phyloP scores from a whole-genome alignment of 2,888 invertebrate species.

The Criorhina ranunculi region DNA sequence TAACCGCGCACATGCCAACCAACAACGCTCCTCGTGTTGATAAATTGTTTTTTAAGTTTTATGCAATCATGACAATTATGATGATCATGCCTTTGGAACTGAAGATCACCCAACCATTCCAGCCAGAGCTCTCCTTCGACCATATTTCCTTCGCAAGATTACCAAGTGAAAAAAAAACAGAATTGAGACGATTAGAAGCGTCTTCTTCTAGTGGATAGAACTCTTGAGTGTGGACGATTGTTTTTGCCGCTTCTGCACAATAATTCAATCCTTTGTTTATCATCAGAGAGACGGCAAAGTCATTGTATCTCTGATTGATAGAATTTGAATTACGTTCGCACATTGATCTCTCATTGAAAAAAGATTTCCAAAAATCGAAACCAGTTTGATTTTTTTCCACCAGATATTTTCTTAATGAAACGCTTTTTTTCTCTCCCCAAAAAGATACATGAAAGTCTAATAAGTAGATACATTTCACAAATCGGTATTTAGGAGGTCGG shows the following conservation, averaged over 20 bases:
- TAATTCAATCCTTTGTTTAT: constrained; percentile 37
- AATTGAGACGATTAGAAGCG: constrained; percentile 2
- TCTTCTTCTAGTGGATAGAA: constrained; percentile 1
- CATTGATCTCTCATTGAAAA: constrained; percentile 4
- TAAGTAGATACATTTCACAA: constrained; percentile 16
- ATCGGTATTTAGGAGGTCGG: not conserved
- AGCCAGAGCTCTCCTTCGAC: constrained; percentile 1
- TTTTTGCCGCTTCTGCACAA: constrained; percentile 19
- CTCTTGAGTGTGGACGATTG: constrained; percentile 11
- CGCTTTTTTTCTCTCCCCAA: not conserved
- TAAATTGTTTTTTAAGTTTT: constrained; percentile 14
- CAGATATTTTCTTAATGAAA: constrained; percentile 19
- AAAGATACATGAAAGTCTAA: not conserved
- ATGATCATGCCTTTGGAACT: constrained; percentile 33
- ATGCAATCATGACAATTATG: constrained; percentile 55
- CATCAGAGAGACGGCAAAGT: not conserved
- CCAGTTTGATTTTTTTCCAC: constrained; percentile 13
- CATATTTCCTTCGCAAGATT: constrained; percentile 12
- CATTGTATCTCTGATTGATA: constrained; percentile 33
- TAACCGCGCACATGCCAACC: constrained; percentile 60
- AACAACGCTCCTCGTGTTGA: constrained; percentile 32
- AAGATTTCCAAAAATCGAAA: constrained; percentile 3
- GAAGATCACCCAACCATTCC: constrained; percentile 54
- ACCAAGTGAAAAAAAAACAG: constrained; percentile 19
- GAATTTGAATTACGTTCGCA: constrained; percentile 11